Conservation (phyloP, 2,797 vertebrate genomes). For the Xiphophorus birchmanni region DNA sequence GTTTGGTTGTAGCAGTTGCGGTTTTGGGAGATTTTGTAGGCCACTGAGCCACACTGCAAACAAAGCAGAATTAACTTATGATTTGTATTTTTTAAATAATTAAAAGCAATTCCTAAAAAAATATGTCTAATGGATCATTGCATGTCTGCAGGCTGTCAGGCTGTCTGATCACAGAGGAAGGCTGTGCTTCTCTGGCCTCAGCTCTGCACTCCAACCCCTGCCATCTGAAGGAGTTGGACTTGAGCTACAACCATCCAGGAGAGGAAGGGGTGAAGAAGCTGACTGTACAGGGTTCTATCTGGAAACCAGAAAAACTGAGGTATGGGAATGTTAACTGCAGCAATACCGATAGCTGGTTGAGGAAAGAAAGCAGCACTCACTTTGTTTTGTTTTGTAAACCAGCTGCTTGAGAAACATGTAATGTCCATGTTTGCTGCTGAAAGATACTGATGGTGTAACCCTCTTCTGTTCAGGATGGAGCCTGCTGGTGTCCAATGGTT, state of each 20-base stretch:
- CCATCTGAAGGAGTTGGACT: neutral
- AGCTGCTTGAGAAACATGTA: neutral
- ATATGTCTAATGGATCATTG: neutral
- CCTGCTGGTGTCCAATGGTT: neutral
- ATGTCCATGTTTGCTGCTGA: neutral
- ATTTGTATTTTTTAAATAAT: neutral
- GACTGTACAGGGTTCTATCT: neutral
- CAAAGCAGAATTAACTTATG: neutral
- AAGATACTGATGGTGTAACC: neutral
- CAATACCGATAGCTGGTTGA: neutral
- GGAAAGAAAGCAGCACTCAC: neutral
- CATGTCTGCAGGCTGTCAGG: neutral
- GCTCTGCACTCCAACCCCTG: neutral
- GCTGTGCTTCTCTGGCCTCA: neutral
- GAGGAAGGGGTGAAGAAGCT: neutral
- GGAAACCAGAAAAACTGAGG: neutral
- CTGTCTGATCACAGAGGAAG: neutral
- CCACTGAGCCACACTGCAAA: too few species aligned
- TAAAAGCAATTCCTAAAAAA: neutral
- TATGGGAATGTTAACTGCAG: neutral
- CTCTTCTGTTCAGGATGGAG: neutral
- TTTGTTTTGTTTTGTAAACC: neutral
- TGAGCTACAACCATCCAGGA: constrained; percentile 3
- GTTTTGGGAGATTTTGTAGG: too few species aligned
- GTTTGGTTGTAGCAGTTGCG: too few species aligned